Evolutionary conservation across 2,113 vertebrate species (phyloP).

Genomic region (Hippopotamus amphibius): DNA sequence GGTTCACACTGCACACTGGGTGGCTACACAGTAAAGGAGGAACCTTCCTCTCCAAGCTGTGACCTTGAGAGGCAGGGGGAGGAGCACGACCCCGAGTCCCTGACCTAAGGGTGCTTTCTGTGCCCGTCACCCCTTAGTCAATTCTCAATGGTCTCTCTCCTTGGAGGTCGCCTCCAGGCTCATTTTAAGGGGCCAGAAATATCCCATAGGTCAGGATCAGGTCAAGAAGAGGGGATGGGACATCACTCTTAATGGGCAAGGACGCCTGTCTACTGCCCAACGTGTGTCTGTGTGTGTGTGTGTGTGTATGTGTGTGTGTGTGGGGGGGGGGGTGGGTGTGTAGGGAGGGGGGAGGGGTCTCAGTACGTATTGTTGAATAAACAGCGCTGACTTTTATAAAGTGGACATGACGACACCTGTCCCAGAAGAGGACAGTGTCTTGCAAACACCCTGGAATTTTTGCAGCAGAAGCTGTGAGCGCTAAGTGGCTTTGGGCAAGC

Average conservation of each 20-base stretch:
- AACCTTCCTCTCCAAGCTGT: neutral
- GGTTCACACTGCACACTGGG: neutral
- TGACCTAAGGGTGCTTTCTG: neutral
- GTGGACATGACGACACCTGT: neutral
- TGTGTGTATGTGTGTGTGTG: rapidly evolving
- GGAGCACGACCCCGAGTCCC: neutral
- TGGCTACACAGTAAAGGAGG: neutral
- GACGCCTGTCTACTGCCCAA: neutral
- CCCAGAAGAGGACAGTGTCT: neutral
- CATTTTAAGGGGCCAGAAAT: neutral
- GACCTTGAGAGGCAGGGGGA: neutral
- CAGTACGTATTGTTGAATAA: neutral
- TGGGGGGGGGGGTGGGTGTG: rapidly evolving
- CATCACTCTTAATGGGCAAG: neutral
- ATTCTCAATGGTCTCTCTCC: neutral
- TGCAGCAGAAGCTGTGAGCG: neutral
- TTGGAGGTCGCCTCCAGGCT: neutral
- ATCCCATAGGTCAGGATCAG: neutral
- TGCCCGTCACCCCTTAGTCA: neutral
- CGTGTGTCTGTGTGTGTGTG: too few species aligned
- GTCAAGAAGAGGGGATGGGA: neutral
- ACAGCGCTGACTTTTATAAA: neutral
- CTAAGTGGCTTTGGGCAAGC: neutral
- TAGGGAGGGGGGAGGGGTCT: neutral
- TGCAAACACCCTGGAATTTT: neutral